These are phyloP conservation scores for Drosophila kurseongensis DNA, from an alignment of 1,140 invertebrate genomes.

Conservation along the genomic window DNA sequence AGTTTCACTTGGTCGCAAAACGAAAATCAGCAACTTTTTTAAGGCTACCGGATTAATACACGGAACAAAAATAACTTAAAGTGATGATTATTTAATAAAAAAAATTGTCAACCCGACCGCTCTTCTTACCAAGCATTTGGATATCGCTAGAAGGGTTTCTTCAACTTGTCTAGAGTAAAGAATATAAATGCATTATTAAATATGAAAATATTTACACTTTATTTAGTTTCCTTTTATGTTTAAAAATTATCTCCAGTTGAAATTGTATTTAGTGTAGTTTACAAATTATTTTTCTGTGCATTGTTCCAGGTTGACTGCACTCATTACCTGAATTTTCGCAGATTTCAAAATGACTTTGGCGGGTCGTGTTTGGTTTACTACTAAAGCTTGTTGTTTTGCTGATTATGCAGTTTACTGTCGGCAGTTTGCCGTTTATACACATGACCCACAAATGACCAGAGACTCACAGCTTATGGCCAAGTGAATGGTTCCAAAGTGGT, in stretches of 20 bases:
- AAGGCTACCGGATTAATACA: conserved; percentile 55
- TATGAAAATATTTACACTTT: too few species aligned
- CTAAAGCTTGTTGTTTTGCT: conserved; percentile 20
- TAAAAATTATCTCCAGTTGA: too few species aligned
- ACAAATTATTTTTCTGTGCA: conserved; percentile 10
- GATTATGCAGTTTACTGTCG: conserved; percentile 53
- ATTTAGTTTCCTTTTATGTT: too few species aligned
- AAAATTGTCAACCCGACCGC: too few species aligned
- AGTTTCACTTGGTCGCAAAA: conserved; percentile 26
- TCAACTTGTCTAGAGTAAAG: too few species aligned
- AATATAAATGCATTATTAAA: too few species aligned
- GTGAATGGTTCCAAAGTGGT: conserved; percentile 48
- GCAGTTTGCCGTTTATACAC: conserved; percentile 45
- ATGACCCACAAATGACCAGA: conserved; percentile 74
- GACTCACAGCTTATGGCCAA: conserved; percentile 16
- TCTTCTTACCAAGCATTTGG: too few species aligned
- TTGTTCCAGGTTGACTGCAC: conserved; percentile 54
- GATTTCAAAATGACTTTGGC: conserved; percentile 24
- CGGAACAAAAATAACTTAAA: background rate
- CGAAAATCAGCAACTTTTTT: conserved; percentile 16
- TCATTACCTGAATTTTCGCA: conserved; percentile 56
- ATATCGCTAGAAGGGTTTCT: too few species aligned
- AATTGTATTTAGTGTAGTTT: too few species aligned
- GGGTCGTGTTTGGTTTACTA: conserved; percentile 30
- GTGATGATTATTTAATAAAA: background rate